phyloP scores from a whole-genome alignment of 2,797 vertebrate genomes.

The Clarias fuscus region DNA sequence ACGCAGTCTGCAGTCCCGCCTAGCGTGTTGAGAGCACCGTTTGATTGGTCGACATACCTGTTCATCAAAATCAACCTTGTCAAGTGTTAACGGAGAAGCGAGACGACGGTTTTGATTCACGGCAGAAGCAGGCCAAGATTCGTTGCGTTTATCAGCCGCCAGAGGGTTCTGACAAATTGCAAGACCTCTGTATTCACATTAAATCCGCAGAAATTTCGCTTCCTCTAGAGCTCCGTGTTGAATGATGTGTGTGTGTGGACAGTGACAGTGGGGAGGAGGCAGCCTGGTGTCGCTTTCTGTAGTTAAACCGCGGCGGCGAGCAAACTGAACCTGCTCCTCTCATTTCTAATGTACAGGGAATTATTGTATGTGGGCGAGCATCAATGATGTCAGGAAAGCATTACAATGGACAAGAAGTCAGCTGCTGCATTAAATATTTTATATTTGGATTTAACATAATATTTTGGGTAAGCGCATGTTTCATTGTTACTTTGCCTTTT shows the following conservation, averaged over 20 bases:
- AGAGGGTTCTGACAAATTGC: background rate
- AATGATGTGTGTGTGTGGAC: conserved; percentile 42
- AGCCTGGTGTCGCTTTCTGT: conserved; percentile 2
- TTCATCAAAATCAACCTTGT: conserved; percentile 49
- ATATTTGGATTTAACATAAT: conserved; percentile 99
- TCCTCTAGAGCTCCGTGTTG: background rate
- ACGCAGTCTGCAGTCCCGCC: background rate
- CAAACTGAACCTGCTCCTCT: conserved; percentile 39
- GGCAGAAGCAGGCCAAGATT: conserved; percentile 8
- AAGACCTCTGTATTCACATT: background rate
- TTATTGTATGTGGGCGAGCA: conserved; percentile 72
- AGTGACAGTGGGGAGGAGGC: conserved; percentile 23
- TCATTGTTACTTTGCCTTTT: background rate
- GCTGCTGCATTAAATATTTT: conserved; percentile 99
- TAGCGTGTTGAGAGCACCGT: background rate
- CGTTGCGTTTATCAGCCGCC: background rate
- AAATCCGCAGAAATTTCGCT: background rate
- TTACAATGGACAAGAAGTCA: conserved; percentile 96
- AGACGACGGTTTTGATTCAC: conserved; percentile 24
- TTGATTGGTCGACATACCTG: conserved; percentile 47
- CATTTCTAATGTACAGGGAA: conserved; percentile 6
- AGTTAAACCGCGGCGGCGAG: conserved; percentile 14
- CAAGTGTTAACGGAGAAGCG: conserved; percentile 30
- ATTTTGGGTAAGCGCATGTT: conserved; percentile 87
- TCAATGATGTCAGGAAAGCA: conserved; percentile 94